Conservation (phyloP, 2,888 invertebrate genomes). For the Cephus rjabovi region DNA sequence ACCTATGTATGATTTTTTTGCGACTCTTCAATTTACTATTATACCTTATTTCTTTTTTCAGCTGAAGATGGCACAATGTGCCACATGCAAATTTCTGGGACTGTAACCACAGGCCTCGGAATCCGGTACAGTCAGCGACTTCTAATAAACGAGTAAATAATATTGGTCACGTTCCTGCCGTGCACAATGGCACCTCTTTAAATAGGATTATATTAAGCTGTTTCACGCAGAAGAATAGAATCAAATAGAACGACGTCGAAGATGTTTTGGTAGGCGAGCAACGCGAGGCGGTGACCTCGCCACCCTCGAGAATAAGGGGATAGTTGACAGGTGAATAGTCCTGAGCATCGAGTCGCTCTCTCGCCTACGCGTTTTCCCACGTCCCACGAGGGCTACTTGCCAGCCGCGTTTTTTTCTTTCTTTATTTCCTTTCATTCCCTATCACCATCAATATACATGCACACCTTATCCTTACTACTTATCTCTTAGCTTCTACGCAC, state of each 20-base stretch:
- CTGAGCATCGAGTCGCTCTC: slow-evolving; percentile 23
- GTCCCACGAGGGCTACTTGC: slow-evolving; percentile 36
- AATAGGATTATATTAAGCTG: slow-evolving; percentile 67
- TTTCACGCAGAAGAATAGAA: slow-evolving; percentile 62
- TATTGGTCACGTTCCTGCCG: slow-evolving; percentile 62
- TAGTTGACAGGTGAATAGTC: slow-evolving; percentile 64
- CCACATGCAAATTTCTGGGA: not conserved
- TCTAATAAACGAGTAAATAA: slow-evolving; percentile 65
- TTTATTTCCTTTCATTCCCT: not conserved
- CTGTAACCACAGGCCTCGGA: not conserved
- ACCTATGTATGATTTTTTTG: not conserved
- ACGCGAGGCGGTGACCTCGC: slow-evolving; percentile 34
- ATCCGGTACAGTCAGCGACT: slow-evolving; percentile 40
- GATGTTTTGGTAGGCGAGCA: slow-evolving; percentile 63
- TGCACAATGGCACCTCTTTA: slow-evolving; percentile 53
- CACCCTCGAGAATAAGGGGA: slow-evolving; percentile 17
- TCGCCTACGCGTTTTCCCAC: slow-evolving; percentile 41
- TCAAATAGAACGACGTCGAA: slow-evolving; percentile 61
- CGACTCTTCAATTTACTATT: not conserved
- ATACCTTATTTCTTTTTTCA: not conserved
- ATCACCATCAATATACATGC: not conserved
- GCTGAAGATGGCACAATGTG: not conserved
- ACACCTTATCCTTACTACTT: not conserved
- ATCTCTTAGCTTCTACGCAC: not conserved
- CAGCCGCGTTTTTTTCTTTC: slow-evolving; percentile 3